Evolutionary conservation across 1,140 invertebrate genomes (phyloP), one percentile per base, ranked within the genome.

Genomic region (Drosophila yakuba): DNA sequence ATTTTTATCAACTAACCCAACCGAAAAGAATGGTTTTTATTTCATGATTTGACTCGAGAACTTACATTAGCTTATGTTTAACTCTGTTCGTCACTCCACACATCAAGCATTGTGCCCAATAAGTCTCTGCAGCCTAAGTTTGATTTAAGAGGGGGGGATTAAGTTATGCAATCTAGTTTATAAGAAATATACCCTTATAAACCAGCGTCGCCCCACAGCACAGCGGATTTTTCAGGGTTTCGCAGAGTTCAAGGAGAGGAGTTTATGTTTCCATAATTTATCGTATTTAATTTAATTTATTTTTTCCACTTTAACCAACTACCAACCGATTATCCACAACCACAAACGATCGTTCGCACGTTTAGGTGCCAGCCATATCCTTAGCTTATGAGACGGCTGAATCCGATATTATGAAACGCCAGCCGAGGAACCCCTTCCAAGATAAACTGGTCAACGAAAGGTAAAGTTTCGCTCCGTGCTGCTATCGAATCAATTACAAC

Each of bases 371-470:
- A 93, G 99, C 99, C 94, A 99, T 99, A 95, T 99, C 99, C 91
- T 95, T 99, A 94, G 98, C 99, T 93, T 99, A 99, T 95, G 99
- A 99, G 96, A 96, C 98, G 95, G 98, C 99, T 91, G 99, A 99
- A 95, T 98, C 97, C 93, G 99, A 99, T 96, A 99, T 99, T 94
- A 99, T 99, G 99, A 99, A 99, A 96, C 96, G 98, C 93, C 96
- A 97, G 94, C 99, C 99, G 93, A 96, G 99, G 96, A 98, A 99
- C 93, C 97, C 98, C 93, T 95, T 96, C 94, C 96, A 95, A 93
- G 98, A 99, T 95, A 98, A 98, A 94, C 96, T 99, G 92, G 98
- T 99, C 92, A 99, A 99, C 94, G 97, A 99, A 96, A 98, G 98
- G 97, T 98, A 97, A 96, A 92, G 48, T 90, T 84, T 88, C 82